These are phyloP conservation scores for Cacoxenus indagator DNA, from an alignment of 2,888 invertebrate genomes.

Conservation along the genomic window DNA sequence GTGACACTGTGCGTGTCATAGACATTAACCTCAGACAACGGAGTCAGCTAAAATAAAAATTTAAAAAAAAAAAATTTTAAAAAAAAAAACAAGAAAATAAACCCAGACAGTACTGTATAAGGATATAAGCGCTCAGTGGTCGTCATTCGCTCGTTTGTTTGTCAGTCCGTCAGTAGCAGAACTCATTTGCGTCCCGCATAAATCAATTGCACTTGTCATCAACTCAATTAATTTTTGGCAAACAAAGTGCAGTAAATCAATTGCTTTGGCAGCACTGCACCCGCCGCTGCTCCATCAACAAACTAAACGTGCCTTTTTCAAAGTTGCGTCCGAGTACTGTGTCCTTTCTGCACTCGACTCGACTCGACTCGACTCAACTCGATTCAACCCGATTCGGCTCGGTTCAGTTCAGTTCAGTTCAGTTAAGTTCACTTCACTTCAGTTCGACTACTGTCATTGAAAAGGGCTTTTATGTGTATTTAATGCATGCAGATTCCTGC, in stretches of 20 bases:
- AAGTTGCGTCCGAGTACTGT: background rate
- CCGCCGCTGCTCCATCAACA: no score
- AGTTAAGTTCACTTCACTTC: background rate
- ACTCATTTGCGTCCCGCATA: constrained; percentile 70
- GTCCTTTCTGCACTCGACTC: background rate
- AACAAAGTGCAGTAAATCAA: constrained; percentile 65
- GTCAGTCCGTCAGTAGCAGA: constrained; percentile 7
- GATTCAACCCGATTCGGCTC: constrained; percentile 47
- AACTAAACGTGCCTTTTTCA: background rate
- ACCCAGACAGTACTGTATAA: no score
- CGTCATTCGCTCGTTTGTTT: constrained; percentile 10
- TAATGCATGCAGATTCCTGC: constrained; percentile 43
- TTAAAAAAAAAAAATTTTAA: no score
- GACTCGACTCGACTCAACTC: constrained; percentile 46
- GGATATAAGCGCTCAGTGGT: no score
- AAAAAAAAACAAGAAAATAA: no score
- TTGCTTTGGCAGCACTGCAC: constrained; percentile 67
- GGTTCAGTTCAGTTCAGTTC: background rate
- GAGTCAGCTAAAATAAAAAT: no score
- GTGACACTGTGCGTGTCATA: no score
- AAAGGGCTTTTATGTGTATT: background rate
- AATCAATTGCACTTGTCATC: constrained; percentile 72
- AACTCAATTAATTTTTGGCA: constrained; percentile 72
- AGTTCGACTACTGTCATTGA: background rate
- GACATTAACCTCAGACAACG: no score